Conservation (phyloP, 2,797 vertebrate species). For the Cynodonichthys magdalenae region DNA sequence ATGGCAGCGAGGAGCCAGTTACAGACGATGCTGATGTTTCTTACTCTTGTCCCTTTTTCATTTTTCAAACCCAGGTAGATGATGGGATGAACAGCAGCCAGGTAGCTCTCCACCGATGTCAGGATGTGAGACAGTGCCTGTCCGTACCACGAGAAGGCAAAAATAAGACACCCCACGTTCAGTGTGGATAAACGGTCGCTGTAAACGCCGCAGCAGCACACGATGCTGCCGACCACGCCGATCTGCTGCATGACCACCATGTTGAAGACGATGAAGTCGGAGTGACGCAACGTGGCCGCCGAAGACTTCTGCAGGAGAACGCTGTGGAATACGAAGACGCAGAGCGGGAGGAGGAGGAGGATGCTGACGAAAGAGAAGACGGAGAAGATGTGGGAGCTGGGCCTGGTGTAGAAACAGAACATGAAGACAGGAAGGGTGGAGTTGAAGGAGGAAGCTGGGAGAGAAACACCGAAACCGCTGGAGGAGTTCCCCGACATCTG, state of each 20-base stretch:
- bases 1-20: conserved; percentile 11
- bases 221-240: not conserved
- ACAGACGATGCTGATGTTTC: not conserved
- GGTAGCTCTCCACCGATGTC: conserved; percentile 4
- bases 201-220: not conserved
- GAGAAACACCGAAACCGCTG: not conserved
- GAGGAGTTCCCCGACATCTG: not conserved
- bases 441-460: not conserved
- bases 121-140: conserved; percentile 2
- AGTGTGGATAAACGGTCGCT: not conserved
- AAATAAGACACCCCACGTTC: not conserved
- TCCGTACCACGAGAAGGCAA: conserved; percentile 3
- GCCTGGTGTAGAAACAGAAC: not conserved
- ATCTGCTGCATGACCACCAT: conserved; percentile 20
- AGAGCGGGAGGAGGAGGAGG: conserved; percentile 30
- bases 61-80: conserved; percentile 1
- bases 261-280: conserved; percentile 33
- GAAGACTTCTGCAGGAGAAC: not conserved
- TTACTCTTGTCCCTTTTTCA: not conserved
- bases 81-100: conserved; percentile 16
- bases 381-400: not conserved
- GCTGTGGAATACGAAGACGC: conserved; percentile 5
- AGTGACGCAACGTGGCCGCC: not conserved
- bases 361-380: not conserved
- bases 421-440: not conserved